phyloP scores from a whole-genome alignment of 2,797 vertebrate genomes.

The Prunella strophiata region DNA sequence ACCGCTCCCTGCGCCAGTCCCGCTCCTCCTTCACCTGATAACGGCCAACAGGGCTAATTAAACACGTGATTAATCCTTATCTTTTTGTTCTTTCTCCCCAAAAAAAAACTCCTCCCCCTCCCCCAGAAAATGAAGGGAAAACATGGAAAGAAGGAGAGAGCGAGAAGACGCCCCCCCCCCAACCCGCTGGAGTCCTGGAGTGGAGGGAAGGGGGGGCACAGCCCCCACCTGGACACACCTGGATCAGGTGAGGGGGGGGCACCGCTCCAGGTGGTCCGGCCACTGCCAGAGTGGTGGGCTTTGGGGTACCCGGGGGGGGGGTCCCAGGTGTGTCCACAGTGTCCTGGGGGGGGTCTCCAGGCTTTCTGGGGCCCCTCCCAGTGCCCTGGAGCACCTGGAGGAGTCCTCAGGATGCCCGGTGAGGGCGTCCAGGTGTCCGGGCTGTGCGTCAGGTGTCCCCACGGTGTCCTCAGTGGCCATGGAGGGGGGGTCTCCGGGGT shows the following conservation, averaged over 20 bases:
- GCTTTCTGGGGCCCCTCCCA: background rate
- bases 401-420: background rate
- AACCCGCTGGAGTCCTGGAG: background rate
- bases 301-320: background rate
- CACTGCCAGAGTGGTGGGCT: background rate
- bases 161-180: background rate
- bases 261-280: conserved; percentile 12
- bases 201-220: background rate
- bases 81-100: background rate
- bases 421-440: background rate
- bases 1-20: background rate
- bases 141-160: background rate
- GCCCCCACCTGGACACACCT: conserved; percentile 5
- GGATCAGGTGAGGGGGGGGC: background rate
- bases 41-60: background rate
- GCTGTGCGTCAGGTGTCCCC: background rate
- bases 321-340: background rate
- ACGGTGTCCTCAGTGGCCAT: background rate
- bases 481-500: background rate
- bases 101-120: background rate
- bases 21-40: background rate
- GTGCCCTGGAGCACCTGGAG: background rate
- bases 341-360: background rate
- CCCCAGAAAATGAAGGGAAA: background rate
- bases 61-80: background rate